Evolutionary conservation across 1,140 invertebrate genomes (phyloP).

Genomic region (Matsumurasca onukii): DNA sequence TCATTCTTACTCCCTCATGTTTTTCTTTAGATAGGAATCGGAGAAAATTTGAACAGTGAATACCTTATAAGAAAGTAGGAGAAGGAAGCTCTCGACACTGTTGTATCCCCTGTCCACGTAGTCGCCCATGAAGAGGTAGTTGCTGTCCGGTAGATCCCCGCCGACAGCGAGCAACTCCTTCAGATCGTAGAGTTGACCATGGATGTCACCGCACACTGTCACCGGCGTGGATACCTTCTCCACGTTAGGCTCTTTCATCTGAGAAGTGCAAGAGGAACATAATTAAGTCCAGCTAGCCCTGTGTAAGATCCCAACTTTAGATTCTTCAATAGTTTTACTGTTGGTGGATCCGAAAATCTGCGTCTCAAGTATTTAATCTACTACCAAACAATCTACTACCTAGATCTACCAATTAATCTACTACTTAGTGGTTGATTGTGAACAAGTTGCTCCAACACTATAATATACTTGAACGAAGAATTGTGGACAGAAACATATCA

Average conservation of each 20-base stretch:
- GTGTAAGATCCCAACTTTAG: background rate
- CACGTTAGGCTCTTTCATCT: background rate
- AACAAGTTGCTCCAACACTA: too few relatives aligned
- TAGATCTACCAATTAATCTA: too few relatives aligned
- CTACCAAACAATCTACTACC: background rate
- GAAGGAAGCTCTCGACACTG: slow-evolving; percentile 99
- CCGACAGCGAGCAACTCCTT: slow-evolving; percentile 99
- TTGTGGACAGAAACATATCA: too few relatives aligned
- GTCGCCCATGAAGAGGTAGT: slow-evolving; percentile 99
- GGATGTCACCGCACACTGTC: slow-evolving; percentile 97
- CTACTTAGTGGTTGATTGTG: too few relatives aligned
- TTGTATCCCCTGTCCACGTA: slow-evolving; percentile 99
- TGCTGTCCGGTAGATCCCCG: slow-evolving; percentile 91
- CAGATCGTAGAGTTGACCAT: slow-evolving; percentile 99
- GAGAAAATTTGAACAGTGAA: too few relatives aligned
- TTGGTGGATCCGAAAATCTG: background rate
- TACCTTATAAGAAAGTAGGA: slow-evolving; percentile 97
- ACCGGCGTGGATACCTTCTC: background rate
- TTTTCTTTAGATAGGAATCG: too few relatives aligned
- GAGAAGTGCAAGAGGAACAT: background rate
- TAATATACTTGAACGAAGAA: too few relatives aligned
- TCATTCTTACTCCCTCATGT: too few relatives aligned
- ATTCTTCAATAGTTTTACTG: background rate
- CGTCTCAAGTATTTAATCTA: background rate
- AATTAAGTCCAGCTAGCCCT: background rate